Conservation (phyloP, 2,797 vertebrate species). For the Epinephelus malabaricus region DNA sequence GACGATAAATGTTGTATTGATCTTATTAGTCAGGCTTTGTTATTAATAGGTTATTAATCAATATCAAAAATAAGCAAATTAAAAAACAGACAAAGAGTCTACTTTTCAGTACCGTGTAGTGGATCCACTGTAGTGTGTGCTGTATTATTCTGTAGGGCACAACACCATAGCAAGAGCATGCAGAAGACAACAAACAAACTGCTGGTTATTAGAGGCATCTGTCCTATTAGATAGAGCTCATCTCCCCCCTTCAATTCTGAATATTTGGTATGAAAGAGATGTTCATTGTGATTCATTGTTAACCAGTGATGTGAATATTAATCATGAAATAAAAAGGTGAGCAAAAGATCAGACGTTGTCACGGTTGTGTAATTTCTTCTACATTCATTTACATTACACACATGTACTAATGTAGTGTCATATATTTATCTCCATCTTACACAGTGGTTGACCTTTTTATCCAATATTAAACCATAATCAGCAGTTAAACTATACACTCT, state of each 20-base stretch:
- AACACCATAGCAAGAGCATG: constrained; percentile 82
- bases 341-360: constrained; percentile 61
- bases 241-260: constrained; percentile 74
- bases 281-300: constrained; percentile 88
- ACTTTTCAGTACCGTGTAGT: constrained; percentile 68
- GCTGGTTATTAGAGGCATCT: constrained; percentile 80
- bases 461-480: background rate
- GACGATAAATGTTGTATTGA: constrained; percentile 1
- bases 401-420: background rate
- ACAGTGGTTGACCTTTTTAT: background rate
- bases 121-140: constrained; percentile 70
- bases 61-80: no score
- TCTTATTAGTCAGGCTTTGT: constrained; percentile 2
- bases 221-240: constrained; percentile 81
- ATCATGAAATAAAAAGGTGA: constrained; percentile 87
- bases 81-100: constrained; percentile 24
- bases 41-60: background rate
- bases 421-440: background rate
- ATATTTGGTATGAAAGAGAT: constrained; percentile 89
- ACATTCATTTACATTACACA: background rate
- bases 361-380: constrained; percentile 38
- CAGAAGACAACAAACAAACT: constrained; percentile 76
- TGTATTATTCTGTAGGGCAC: constrained; percentile 74
- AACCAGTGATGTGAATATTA: constrained; percentile 90
- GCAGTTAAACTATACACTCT: background rate